These are phyloP conservation scores for Timema cristinae DNA, from an alignment of 2,888 invertebrate genomes.

Conservation along the genomic window DNA sequence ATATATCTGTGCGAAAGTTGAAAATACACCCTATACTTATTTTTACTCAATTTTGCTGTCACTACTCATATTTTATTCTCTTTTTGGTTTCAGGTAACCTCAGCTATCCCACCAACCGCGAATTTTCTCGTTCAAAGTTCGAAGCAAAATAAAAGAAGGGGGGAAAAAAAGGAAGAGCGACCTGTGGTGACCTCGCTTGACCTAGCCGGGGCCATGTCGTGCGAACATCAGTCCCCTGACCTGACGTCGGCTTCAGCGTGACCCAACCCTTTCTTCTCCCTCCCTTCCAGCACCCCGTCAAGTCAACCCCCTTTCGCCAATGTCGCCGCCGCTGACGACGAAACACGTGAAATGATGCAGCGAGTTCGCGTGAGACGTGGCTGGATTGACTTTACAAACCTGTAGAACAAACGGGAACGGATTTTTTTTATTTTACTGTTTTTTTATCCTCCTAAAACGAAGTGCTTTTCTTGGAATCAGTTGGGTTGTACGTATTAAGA, in stretches of 20 bases:
- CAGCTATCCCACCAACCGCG: no score
- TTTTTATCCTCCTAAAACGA: no score
- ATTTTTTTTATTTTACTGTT: background rate
- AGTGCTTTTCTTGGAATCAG: no score
- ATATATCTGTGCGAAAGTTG: no score
- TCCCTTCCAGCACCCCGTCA: background rate
- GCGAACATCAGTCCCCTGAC: background rate
- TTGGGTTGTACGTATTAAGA: no score
- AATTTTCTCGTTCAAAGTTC: no score
- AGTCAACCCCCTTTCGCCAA: background rate
- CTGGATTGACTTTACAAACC: slow-evolving; percentile 6
- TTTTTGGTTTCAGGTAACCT: no score
- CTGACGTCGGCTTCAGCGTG: slow-evolving; percentile 7
- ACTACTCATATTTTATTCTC: no score
- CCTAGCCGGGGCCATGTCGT: background rate
- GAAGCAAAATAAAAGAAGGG: no score
- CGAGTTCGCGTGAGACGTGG: background rate
- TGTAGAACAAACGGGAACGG: background rate
- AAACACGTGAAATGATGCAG: background rate
- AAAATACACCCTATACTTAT: no score
- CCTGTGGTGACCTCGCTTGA: background rate
- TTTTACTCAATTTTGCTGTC: no score
- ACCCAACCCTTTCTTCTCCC: background rate
- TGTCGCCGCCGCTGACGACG: background rate
- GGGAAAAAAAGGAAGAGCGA: background rate